Conservation (phyloP, 2,888 invertebrate genomes). For the Congeria kusceri region DNA sequence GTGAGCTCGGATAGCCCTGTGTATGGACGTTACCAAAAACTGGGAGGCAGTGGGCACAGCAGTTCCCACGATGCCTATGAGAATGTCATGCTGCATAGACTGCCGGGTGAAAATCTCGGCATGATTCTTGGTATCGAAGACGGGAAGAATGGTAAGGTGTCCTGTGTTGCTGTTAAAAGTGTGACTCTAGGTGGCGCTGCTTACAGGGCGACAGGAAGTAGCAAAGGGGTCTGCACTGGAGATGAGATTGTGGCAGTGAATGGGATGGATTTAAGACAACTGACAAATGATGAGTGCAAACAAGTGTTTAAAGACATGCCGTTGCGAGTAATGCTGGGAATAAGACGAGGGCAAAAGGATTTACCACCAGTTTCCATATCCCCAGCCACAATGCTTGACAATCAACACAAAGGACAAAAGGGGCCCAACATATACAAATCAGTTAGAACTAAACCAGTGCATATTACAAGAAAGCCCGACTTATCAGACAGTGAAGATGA, state of each 20-base stretch:
- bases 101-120: slow-evolving; percentile 95
- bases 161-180: slow-evolving; percentile 90
- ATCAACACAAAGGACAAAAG: slow-evolving; percentile 14
- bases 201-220: slow-evolving; percentile 76
- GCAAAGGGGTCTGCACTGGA: slow-evolving; percentile 89
- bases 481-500: slow-evolving; percentile 69
- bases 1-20: slow-evolving; percentile 51
- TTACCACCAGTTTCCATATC: slow-evolving; percentile 55
- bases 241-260: slow-evolving; percentile 96
- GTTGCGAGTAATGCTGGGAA: slow-evolving; percentile 73
- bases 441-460: slow-evolving; percentile 17
- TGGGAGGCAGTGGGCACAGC: slow-evolving; percentile 35
- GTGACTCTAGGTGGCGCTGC: slow-evolving; percentile 82
- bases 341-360: slow-evolving; percentile 67
- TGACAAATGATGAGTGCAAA: slow-evolving; percentile 94
- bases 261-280: slow-evolving; percentile 91
- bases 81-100: slow-evolving; percentile 90
- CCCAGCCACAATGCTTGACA: slow-evolving; percentile 35
- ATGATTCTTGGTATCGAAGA: slow-evolving; percentile 97
- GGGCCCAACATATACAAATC: slow-evolving; percentile 4
- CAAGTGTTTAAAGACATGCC: slow-evolving; percentile 94
- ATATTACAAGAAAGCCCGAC: slow-evolving; percentile 32
- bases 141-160: slow-evolving; percentile 93
- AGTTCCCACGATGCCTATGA: slow-evolving; percentile 40
- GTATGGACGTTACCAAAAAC: slow-evolving; percentile 70